These are phyloP conservation scores for Physella acuta DNA, from an alignment of 1,140 invertebrate genomes.

Conservation along the genomic window DNA sequence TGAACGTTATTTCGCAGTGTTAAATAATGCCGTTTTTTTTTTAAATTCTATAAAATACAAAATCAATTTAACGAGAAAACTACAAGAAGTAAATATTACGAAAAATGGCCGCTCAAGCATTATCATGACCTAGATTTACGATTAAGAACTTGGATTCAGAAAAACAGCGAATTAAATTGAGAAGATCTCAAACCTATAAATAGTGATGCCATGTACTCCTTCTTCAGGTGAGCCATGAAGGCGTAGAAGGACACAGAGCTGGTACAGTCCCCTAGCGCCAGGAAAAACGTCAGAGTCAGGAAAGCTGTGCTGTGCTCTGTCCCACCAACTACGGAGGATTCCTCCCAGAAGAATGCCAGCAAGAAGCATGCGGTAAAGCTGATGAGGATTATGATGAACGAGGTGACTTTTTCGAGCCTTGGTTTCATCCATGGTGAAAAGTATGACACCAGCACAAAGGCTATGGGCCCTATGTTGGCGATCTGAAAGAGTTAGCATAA, in stretches of 20 bases:
- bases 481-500: too few relatives aligned
- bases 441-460: constrained; percentile 66
- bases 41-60: too few relatives aligned
- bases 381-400: constrained; percentile 69
- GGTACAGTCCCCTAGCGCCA: constrained; percentile 86
- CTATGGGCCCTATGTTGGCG: constrained; percentile 81
- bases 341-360: constrained; percentile 74
- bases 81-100: constrained; percentile 5
- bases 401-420: constrained; percentile 62
- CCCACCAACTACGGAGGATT: constrained; percentile 65
- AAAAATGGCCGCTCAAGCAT: not conserved
- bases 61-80: not conserved
- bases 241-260: constrained; percentile 88
- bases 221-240: constrained; percentile 79
- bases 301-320: constrained; percentile 71
- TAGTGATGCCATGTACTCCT: constrained; percentile 69
- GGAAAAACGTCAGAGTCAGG: constrained; percentile 74
- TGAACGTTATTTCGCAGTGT: too few relatives aligned
- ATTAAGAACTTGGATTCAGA: too few relatives aligned
- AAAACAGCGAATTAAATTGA: too few relatives aligned
- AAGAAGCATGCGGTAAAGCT: constrained; percentile 69
- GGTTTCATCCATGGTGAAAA: constrained; percentile 56
- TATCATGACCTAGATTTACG: too few relatives aligned
- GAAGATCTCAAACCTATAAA: too few relatives aligned
- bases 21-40: too few relatives aligned